Evolutionary conservation across 2,797 vertebrate genomes (phyloP).

Genomic region (Cossypha niveicapilla): DNA sequence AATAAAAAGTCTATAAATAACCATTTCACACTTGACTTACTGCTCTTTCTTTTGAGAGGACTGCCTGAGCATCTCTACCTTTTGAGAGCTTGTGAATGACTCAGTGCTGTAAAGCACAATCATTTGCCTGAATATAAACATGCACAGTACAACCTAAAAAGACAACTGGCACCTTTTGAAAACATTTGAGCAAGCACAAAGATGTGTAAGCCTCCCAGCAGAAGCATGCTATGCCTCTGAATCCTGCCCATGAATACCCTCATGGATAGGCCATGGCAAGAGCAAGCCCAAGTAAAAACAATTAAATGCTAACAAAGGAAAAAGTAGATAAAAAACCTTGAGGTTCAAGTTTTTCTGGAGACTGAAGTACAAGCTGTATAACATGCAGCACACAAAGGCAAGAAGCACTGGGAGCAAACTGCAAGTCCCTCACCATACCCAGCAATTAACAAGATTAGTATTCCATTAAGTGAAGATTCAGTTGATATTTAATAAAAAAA

Average conservation of each 20-base stretch:
- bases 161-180: background rate
- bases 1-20: background rate
- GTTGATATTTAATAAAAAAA: background rate
- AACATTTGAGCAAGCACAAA: background rate
- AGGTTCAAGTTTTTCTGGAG: background rate
- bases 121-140: background rate
- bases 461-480: background rate
- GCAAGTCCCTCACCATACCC: background rate
- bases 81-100: background rate
- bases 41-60: background rate
- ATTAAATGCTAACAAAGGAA: background rate
- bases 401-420: background rate
- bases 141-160: background rate
- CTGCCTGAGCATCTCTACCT: background rate
- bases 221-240: background rate
- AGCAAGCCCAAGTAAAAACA: background rate
- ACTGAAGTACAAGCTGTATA: background rate
- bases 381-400: background rate
- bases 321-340: background rate
- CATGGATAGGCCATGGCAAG: rapidly evolving
- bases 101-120: background rate
- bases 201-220: background rate
- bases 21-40: background rate
- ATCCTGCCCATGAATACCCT: background rate
- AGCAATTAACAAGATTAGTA: background rate